Evolutionary conservation across 2,888 invertebrate species (phyloP), one percentile per base, ranked within the genome.

Genomic region (Microctonus aethiopoides): DNA sequence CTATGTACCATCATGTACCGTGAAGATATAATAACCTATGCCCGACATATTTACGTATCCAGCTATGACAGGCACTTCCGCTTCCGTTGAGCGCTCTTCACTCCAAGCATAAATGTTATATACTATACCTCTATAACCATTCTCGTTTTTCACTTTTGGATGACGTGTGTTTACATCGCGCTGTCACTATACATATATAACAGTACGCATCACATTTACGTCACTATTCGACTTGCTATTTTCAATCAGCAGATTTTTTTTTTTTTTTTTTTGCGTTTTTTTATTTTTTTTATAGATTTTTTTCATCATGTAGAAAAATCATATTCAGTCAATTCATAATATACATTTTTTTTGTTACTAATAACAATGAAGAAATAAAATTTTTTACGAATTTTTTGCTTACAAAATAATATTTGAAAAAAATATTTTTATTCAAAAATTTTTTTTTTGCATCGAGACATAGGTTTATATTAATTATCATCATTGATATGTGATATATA

Each of bases 31-130:
- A 83, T 81, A 81, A 78, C 78, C 72, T 65, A 65, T 56, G 57
- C 61, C 67, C 77, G 75, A 77, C 75, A 77, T 82, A 81, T 85
- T 84, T 84, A 81, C 82, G 80, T 83, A 83, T 79, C 80, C 82
- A 84, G 83, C 81, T 85, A 82, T 85, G 85, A 86, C 84, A 84
- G 82, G 78, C 81, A 82, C 83, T 85, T 86, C 86, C 85, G 86
- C 81, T 85, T 86, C 84, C 85, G 84, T 82, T 76, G 80, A 71
- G 73, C 67, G 77, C 78, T 80, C 80, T 74, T 78, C 74, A 78
- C 78, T 78, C 46, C 29, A 29, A 3, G 7, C 29, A 29, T 7
- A 5, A 3, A 29, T 7, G 75, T 80, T 56, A 10, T 57, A 59
- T 11, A 34, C 20, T 57, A 59, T 11, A 34, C 20, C 16, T 36